Conservation (phyloP, 1,140 invertebrate species). For the Psilanteris sp. region DNA sequence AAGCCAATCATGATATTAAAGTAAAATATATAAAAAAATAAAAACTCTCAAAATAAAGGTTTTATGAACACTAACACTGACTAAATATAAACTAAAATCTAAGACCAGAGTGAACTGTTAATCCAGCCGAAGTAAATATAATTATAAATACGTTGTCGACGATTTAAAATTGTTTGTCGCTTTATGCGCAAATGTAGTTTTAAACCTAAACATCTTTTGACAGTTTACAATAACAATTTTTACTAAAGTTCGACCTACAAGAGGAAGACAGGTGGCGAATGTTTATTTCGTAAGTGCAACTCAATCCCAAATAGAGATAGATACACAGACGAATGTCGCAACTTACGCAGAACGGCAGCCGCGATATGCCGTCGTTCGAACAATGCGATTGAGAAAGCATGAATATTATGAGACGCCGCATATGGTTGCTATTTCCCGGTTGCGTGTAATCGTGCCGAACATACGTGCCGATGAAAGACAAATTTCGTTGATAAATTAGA, state of each 20-base stretch:
- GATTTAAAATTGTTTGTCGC: too few relatives aligned
- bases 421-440: slow-evolving; percentile 57
- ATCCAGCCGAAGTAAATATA: too few relatives aligned
- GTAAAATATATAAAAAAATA: too few relatives aligned
- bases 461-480: slow-evolving; percentile 21
- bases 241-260: slow-evolving; percentile 2
- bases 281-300: slow-evolving; percentile 54
- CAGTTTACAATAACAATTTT: too few relatives aligned
- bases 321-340: slow-evolving; percentile 40
- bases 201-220: too few relatives aligned
- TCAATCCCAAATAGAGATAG: slow-evolving; percentile 43
- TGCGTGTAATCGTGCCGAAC: slow-evolving; percentile 24
- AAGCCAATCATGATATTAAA: too few relatives aligned
- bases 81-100: too few relatives aligned
- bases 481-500: slow-evolving; percentile 44
- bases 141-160: too few relatives aligned
- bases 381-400: slow-evolving; percentile 69
- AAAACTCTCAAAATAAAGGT: too few relatives aligned
- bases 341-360: slow-evolving; percentile 55
- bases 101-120: too few relatives aligned
- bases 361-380: slow-evolving; percentile 52
- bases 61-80: too few relatives aligned
- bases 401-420: slow-evolving; percentile 53
- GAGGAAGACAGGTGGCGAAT: slow-evolving; percentile 61
- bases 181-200: too few relatives aligned